A percentile compares a stretch with the other conserved stretches of the same genome.
Conservation (phyloP, 2,888 invertebrate genomes). For the Lasioglossum vierecki region DNA sequence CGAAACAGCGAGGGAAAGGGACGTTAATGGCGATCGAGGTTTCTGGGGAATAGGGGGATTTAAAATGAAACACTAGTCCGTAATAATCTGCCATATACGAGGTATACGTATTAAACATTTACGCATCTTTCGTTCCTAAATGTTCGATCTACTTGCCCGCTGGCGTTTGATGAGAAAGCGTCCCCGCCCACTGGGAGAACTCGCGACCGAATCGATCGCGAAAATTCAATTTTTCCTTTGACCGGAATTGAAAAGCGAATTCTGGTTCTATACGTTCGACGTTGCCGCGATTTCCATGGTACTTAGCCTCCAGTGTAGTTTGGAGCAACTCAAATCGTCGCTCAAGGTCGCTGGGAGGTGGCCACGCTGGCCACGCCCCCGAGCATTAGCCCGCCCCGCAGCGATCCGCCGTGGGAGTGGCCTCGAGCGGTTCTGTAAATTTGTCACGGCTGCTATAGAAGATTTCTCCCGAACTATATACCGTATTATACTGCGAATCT, state of each 20-base stretch:
- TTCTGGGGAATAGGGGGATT: slow-evolving; percentile 50
- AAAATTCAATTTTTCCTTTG: slow-evolving; percentile 18
- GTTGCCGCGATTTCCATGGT: background rate
- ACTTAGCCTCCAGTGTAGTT: background rate
- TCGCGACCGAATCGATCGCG: slow-evolving; percentile 31
- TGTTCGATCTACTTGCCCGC: slow-evolving; percentile 61
- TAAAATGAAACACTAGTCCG: slow-evolving; percentile 69
- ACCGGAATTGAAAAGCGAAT: background rate
- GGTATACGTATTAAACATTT: slow-evolving; percentile 71
- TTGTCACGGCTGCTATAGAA: background rate
- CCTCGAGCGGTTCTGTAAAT: background rate
- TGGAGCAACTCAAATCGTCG: background rate
- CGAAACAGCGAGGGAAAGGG: slow-evolving; percentile 49
- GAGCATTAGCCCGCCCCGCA: background rate
- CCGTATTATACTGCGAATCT: background rate
- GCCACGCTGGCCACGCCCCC: background rate
- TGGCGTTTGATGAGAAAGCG: slow-evolving; percentile 40
- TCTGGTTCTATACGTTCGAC: background rate
- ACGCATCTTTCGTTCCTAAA: slow-evolving; percentile 69
- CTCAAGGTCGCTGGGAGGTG: background rate
- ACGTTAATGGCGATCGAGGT: slow-evolving; percentile 46
- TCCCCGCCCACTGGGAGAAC: background rate
- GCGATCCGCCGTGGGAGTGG: background rate
- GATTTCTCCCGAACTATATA: background rate
- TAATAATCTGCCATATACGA: slow-evolving; percentile 74